phyloP scores from a whole-genome alignment of 2,888 invertebrate genomes.

The Yponomeuta malinellus region DNA sequence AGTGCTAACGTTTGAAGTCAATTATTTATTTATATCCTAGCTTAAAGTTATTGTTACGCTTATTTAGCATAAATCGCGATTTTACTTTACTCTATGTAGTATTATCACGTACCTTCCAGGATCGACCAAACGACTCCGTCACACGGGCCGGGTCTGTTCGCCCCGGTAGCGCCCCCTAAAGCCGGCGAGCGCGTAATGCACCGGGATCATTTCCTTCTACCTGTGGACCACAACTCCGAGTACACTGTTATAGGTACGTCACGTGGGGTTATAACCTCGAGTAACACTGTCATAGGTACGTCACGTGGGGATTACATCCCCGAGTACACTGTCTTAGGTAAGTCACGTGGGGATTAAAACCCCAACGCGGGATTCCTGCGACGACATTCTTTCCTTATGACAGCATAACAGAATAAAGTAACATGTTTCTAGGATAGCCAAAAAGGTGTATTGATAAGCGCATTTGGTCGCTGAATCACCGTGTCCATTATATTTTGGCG shows the following conservation, averaged over 20 bases:
- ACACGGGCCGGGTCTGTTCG: constrained; percentile 72
- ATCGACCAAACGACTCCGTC: constrained; percentile 50
- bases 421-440: neutral
- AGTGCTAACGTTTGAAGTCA: too few relatives aligned
- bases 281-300: constrained; percentile 49
- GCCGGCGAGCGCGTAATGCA: constrained; percentile 40
- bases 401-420: too few relatives aligned
- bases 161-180: constrained; percentile 66
- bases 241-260: constrained; percentile 49
- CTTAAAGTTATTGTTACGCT: too few relatives aligned
- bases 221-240: constrained; percentile 47
- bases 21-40: too few relatives aligned
- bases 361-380: too few relatives aligned
- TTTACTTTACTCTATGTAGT: too few relatives aligned
- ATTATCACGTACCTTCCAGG: constrained; percentile 14
- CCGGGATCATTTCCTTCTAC: constrained; percentile 43
- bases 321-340: constrained; percentile 53
- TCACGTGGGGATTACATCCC: constrained; percentile 42
- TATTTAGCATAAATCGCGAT: too few relatives aligned
- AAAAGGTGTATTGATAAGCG: too few relatives aligned
- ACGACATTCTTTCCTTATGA: too few relatives aligned
- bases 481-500: too few relatives aligned
- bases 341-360: constrained; percentile 35
- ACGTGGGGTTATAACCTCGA: constrained; percentile 46
- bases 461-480: too few relatives aligned